Evolutionary conservation across 2,888 invertebrate species (phyloP), one percentile per base, ranked within the genome.

Genomic region (Oscheius sp.): DNA sequence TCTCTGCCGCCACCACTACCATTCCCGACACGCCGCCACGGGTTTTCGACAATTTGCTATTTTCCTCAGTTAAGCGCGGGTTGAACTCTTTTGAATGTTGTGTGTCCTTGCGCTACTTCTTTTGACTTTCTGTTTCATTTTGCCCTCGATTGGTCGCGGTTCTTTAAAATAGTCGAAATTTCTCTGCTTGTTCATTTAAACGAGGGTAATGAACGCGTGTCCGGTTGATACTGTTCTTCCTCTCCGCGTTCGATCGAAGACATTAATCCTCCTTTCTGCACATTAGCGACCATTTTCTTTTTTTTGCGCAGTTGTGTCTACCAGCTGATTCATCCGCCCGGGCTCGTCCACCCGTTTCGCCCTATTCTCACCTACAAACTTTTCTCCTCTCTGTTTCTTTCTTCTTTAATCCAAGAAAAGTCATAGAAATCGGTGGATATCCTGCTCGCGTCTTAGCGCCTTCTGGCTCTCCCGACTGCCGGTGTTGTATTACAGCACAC

Each of bases 401-500:
- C 49, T 49, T 5, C 49, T 49, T 49, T 49, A 5, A 18, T 21
- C 49, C 55, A 55, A 49, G 13, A 18, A 3, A 7, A 35, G 35
- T 35, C 5, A 27, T 27, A 27, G n/a, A 25, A 27, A n/a, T 58
- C 27, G 25, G 27, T 16, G 29, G 27, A 25, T 18, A n/a, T 49
- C 49, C 18, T 49, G 6, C 3, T 5, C 18, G 35, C 2, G 49
- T 58, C 27, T 58, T 58, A 27, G 23, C 55, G 55, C 55, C 55
- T 55, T 55, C 55, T 55, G 55, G 58, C 58, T 25, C 58, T 58
- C n/a, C 25, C 29, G 61, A 45, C 43, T 41, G 61, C 18, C 6
- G 61, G 61, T 41, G 61, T 61, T 61, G 61, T 61, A 61, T 61
- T 61, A 61, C 61, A 61, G 43, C 61, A 58, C 58, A 58, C 58